A percentile compares a stretch with the other conserved stretches of the same genome.
Evolutionary conservation across 2,888 invertebrate genomes (phyloP).

Genomic region (Malthinus seriepunctatus): DNA sequence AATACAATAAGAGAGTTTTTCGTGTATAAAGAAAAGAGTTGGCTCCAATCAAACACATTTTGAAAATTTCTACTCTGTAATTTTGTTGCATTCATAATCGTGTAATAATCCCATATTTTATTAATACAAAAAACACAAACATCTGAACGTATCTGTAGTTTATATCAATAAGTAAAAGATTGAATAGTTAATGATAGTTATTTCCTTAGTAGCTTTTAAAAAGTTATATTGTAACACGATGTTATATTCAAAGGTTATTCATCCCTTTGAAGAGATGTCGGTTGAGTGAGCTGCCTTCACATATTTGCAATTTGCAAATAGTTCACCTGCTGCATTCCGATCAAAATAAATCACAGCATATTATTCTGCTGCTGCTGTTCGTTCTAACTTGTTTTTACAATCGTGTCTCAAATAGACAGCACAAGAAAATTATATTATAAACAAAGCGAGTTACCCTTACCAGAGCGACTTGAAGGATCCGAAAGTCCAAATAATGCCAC

Average conservation of each 20-base stretch:
- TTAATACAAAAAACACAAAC: no score
- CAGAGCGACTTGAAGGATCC: no score
- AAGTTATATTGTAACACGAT: constrained; percentile 5
- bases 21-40: no score
- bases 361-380: not conserved
- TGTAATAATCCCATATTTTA: no score
- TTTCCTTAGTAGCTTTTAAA: constrained; percentile 5
- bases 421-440: not conserved
- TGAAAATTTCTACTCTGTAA: no score
- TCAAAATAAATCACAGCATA: constrained; percentile 11
- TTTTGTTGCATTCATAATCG: no score
- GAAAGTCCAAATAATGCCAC: no score
- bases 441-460: no score
- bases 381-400: constrained; percentile 10
- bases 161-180: constrained; percentile 4
- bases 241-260: constrained; percentile 13
- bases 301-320: constrained; percentile 20
- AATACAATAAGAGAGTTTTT: no score
- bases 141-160: not conserved
- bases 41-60: no score
- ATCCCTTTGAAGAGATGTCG: constrained; percentile 8
- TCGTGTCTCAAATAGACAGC: not conserved
- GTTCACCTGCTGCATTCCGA: constrained; percentile 17
- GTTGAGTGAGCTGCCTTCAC: constrained; percentile 10
- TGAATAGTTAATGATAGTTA: constrained; percentile 6